Evolutionary conservation across 2,888 invertebrate species (phyloP).

Genomic region (Podabrus alpinus): DNA sequence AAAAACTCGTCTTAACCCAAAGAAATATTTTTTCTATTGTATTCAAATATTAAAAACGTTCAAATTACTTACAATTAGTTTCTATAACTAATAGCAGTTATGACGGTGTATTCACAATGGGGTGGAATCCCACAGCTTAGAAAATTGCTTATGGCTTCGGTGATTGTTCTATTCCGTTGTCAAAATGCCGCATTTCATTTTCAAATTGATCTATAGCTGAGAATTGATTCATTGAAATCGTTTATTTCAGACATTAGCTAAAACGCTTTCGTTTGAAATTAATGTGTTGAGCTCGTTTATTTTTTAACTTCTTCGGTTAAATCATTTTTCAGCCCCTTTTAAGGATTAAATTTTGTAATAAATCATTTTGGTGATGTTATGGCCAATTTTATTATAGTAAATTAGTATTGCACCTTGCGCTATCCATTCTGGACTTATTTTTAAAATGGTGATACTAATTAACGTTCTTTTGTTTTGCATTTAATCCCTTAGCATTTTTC

Average conservation of each 20-base stretch:
- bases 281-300: constrained; percentile 28
- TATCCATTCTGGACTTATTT: neutral
- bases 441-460: neutral
- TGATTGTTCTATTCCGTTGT: constrained; percentile 32
- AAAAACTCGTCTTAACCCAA: neutral
- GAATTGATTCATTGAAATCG: constrained; percentile 41
- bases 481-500: neutral
- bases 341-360: constrained; percentile 25
- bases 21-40: neutral
- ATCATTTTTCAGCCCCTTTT: constrained; percentile 13
- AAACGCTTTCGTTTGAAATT: constrained; percentile 37
- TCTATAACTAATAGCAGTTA: neutral
- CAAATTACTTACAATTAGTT: neutral
- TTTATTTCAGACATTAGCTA: constrained; percentile 40
- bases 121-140: constrained; percentile 28
- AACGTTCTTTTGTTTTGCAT: neutral
- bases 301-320: constrained; percentile 11
- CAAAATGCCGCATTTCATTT: constrained; percentile 34
- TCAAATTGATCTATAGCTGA: constrained; percentile 36
- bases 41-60: neutral
- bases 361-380: constrained; percentile 10
- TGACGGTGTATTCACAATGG: neutral
- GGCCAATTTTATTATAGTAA: neutral
- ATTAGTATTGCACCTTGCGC: neutral
- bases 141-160: constrained; percentile 26